A percentile compares a stretch with the other conserved stretches of the same genome.
These are phyloP conservation scores for Coelinius sp. DNA, from an alignment of 2,888 invertebrate genomes.

Conservation along the genomic window DNA sequence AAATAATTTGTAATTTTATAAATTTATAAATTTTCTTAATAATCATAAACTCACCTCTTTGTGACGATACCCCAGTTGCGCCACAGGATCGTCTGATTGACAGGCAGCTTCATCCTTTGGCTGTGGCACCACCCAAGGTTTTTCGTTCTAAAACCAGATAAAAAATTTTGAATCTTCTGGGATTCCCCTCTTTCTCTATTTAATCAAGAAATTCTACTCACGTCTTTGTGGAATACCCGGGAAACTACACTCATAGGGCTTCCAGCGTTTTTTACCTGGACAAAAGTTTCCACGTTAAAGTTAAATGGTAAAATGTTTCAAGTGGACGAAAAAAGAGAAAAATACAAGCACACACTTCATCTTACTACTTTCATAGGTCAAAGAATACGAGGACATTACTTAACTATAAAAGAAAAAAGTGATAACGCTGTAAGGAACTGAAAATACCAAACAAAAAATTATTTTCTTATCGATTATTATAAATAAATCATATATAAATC, in stretches of 20 bases:
- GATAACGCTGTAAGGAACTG: not conserved
- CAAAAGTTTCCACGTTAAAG: not conserved
- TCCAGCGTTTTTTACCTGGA: slow-evolving; percentile 63
- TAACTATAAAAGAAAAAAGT: not conserved
- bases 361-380: not conserved
- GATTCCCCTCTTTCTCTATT: not conserved
- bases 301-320: not conserved
- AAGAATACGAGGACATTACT: not conserved
- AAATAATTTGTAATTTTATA: no score
- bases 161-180: not conserved
- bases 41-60: slow-evolving; percentile 65
- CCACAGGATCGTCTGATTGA: slow-evolving; percentile 55
- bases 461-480: no score
- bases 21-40: no score
- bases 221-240: slow-evolving; percentile 65
- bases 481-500: no score
- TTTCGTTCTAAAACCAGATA: slow-evolving; percentile 57
- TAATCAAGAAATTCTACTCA: slow-evolving; percentile 52
- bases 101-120: slow-evolving; percentile 64
- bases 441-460: not conserved
- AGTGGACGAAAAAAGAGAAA: not conserved
- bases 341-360: not conserved
- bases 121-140: slow-evolving; percentile 65
- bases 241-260: slow-evolving; percentile 69
- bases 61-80: slow-evolving; percentile 63